Percentiles rank a stretch among this genome's conserved stretches.
These are phyloP conservation scores for Glyptemys insculpta DNA, from an alignment of 2,797 vertebrate genomes.

Conservation along the genomic window DNA sequence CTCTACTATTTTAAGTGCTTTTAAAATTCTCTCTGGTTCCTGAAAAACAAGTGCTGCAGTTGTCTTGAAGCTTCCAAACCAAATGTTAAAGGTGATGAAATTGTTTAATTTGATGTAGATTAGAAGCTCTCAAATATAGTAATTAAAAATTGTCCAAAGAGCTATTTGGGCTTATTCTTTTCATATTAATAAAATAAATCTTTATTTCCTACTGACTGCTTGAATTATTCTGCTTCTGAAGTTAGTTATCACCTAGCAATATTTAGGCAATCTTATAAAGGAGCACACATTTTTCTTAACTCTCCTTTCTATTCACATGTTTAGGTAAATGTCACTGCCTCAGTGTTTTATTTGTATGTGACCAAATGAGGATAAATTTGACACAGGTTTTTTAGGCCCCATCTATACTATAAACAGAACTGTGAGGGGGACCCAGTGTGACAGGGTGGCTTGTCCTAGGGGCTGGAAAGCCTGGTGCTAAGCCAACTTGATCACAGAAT, in stretches of 20 bases:
- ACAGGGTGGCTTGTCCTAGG: no score
- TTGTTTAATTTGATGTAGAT: not conserved
- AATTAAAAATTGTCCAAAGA: not conserved
- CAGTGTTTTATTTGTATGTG: not conserved
- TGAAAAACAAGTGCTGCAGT: not conserved
- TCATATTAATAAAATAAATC: not conserved
- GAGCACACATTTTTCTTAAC: not conserved
- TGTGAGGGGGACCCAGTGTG: not conserved
- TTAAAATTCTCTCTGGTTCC: not conserved
- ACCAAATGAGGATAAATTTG: slow-evolving; percentile 19
- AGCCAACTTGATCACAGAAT: no score
- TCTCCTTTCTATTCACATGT: not conserved
- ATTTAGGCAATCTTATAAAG: not conserved
- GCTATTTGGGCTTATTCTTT: not conserved
- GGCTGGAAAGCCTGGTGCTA: no score
- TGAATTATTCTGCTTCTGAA: not conserved
- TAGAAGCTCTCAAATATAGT: not conserved
- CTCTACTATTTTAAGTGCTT: not conserved
- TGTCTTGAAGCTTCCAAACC: not conserved
- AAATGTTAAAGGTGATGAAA: not conserved
- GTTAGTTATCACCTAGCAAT: not conserved
- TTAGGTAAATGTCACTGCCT: not conserved
- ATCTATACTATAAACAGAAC: not conserved
- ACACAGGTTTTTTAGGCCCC: slow-evolving; percentile 29
- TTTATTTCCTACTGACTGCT: not conserved